Conservation (phyloP, 2,797 vertebrate genomes). For the Vespertilio murinus region DNA sequence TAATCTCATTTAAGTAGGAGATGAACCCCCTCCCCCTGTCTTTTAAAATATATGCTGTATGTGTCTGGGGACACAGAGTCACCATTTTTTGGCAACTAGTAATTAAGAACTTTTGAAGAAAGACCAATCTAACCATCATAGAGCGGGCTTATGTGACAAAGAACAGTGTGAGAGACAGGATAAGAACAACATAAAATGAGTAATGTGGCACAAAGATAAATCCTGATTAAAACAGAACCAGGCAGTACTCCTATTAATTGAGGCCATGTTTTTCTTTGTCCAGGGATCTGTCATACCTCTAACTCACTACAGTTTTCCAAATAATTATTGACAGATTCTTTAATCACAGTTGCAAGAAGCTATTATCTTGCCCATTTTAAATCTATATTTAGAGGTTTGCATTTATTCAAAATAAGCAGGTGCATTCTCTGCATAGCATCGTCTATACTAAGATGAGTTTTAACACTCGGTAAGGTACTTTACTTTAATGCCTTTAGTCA, state of each 20-base stretch:
- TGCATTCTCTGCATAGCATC: neutral
- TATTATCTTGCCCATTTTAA: neutral
- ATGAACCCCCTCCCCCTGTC: neutral
- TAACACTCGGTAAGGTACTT: neutral
- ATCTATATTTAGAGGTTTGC: neutral
- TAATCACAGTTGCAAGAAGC: neutral
- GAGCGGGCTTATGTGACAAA: neutral
- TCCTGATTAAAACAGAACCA: neutral
- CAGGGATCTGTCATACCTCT: neutral
- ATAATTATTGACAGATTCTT: slow-evolving; percentile 3
- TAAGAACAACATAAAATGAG: neutral
- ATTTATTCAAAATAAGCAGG: neutral
- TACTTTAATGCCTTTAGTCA: neutral
- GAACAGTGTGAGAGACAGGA: neutral
- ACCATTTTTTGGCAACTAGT: neutral
- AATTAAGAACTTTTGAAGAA: neutral
- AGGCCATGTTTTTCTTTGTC: neutral
- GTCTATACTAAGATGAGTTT: neutral
- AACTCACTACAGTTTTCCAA: slow-evolving; percentile 36
- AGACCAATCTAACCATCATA: neutral
- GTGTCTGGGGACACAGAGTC: neutral
- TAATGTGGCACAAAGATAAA: neutral
- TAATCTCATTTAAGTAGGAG: neutral
- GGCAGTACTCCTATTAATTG: neutral
- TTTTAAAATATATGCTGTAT: neutral